Conservation (phyloP, 2,113 vertebrate genomes). For the Nannobrachium achirus region DNA sequence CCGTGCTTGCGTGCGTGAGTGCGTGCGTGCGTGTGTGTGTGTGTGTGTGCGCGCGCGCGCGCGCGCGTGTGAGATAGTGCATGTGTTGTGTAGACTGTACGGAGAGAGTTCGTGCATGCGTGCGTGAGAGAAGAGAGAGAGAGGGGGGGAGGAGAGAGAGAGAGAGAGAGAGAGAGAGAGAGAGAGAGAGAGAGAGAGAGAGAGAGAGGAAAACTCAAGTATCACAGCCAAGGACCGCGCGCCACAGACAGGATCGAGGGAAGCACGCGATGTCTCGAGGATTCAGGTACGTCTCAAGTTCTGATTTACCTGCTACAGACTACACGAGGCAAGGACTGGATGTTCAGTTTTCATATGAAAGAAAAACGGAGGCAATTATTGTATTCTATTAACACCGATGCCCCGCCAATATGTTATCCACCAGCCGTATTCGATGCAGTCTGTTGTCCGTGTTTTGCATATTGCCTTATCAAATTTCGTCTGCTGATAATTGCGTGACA, state of each 20-base stretch:
- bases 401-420: background rate
- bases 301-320: conserved; percentile 6
- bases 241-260: conserved; percentile 72
- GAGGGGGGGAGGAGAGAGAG: conserved; percentile 67
- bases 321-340: background rate
- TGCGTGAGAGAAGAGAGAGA: no score
- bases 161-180: conserved; percentile 14
- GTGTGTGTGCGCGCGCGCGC: no score
- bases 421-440: conserved; percentile 2
- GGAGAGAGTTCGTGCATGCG: no score
- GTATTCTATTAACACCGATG: background rate
- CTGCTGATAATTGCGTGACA: background rate
- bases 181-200: conserved; percentile 5
- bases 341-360: background rate
- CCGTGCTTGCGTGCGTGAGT: no score
- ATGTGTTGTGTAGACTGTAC: no score
- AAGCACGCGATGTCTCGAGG: conserved; percentile 69
- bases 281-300: conserved; percentile 82
- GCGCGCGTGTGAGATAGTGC: no score
- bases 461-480: background rate
- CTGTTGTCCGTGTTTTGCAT: no score
- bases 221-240: conserved; percentile 75
- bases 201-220: conserved; percentile 46
- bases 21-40: no score
- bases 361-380: background rate